Evolutionary conservation across 53 echinoderm and acorn worm species (phyloP), one percentile per base, ranked within the genome.

Genomic region (Apostichopus leukothele): DNA sequence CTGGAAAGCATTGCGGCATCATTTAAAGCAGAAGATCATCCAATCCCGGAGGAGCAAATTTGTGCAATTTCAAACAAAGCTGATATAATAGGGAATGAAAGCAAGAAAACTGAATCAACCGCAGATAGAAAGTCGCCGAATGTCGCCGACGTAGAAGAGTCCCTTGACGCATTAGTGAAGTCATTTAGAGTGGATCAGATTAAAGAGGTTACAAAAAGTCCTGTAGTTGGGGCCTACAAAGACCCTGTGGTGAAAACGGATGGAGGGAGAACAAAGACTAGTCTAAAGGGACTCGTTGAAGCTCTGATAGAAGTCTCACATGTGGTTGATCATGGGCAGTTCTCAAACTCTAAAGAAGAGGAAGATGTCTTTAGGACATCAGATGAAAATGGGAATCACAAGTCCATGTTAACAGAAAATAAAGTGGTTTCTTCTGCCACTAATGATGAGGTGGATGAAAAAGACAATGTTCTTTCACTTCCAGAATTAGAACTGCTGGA

Each of bases 1-100:
- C 50, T 85, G 13, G 85, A 85, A 60, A 85, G 85, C 50, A 85
- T 85, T 26, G 85, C 85, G 19, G 85, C 66, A 85, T 85, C 85
- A 63, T 85, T 85, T 51, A 21, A 19, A 67, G 59, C 81, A 5
- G 25, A 54, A 13, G 81, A 81, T 18, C 6, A 19, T 19, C 6
- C 14, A 71, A 14, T 19, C 75, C 23, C 14, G 9, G 21, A 76
- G 12, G 77, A 52, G 5, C 7, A 76, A 76, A 71, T n/a, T 71
- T 18, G 20, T 57, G 53, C 22, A 81, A 20, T 22, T 6, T 3
- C 55, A 8, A 18, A n/a, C 19, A 20, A 20, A 22, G 53, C 39
- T 5, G 55, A 4, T 81, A 22, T 57, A 59, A 81, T 21, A 22
- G 25, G 7, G 5, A 57, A 18, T 9, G 85, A 60, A 25, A 66